phyloP scores from a whole-genome alignment of 2,797 vertebrate genomes.

The Amblyopsis hoosieri region DNA sequence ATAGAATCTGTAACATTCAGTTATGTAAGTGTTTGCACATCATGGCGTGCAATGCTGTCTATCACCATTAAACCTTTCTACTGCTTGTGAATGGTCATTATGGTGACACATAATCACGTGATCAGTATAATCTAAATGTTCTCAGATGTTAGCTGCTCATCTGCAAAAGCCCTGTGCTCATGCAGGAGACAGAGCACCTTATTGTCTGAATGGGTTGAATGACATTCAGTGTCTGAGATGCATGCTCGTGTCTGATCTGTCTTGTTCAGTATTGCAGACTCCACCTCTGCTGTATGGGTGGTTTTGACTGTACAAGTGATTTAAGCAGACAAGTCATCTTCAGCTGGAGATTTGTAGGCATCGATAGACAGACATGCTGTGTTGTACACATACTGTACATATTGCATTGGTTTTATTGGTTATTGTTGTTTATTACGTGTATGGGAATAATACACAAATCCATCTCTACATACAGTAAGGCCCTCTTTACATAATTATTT shows the following conservation, averaged over 20 bases:
- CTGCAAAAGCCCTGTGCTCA: slow-evolving; percentile 35
- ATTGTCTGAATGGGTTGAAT: slow-evolving; percentile 27
- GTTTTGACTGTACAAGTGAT: not conserved
- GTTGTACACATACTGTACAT: too few species aligned
- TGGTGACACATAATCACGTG: slow-evolving; percentile 7
- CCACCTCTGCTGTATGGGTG: slow-evolving; percentile 13
- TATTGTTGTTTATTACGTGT: too few species aligned
- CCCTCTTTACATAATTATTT: too few species aligned
- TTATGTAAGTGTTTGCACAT: slow-evolving; percentile 29
- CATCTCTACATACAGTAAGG: too few species aligned
- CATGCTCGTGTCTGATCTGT: slow-evolving; percentile 45
- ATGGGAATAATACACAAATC: too few species aligned
- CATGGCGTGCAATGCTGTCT: slow-evolving; percentile 16
- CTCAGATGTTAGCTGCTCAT: slow-evolving; percentile 31
- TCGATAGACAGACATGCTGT: not conserved
- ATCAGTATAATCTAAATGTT: slow-evolving; percentile 31
- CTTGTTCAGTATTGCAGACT: slow-evolving; percentile 35
- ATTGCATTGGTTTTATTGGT: too few species aligned
- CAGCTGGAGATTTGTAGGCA: not conserved
- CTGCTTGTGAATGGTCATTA: slow-evolving; percentile 11
- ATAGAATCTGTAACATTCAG: slow-evolving; percentile 40
- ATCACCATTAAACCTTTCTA: slow-evolving; percentile 21
- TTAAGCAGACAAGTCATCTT: slow-evolving; percentile 21
- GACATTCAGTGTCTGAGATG: slow-evolving; percentile 27
- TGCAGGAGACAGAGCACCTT: slow-evolving; percentile 37